Conservation (phyloP, 2,888 invertebrate genomes). For the Epirrita christyi region DNA sequence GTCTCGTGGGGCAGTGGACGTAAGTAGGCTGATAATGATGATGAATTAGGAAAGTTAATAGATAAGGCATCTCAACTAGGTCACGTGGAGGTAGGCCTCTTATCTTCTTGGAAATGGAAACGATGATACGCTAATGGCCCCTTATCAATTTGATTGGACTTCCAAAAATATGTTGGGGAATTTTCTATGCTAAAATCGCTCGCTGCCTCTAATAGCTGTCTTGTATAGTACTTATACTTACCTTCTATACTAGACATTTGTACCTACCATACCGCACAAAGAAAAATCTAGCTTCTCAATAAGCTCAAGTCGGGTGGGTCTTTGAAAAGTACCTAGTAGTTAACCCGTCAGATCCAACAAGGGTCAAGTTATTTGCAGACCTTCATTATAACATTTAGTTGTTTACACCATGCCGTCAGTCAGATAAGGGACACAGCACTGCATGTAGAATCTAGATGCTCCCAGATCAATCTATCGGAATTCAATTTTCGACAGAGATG, state of each 20-base stretch:
- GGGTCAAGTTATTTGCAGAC: constrained; percentile 51
- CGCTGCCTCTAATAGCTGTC: neutral
- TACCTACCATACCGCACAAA: no score
- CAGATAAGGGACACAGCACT: constrained; percentile 55
- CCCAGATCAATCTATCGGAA: constrained; percentile 44
- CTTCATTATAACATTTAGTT: constrained; percentile 57
- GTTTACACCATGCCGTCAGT: constrained; percentile 57
- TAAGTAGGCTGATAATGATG: no score
- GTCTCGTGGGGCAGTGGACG: no score
- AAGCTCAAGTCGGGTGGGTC: constrained; percentile 20
- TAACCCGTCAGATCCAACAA: constrained; percentile 43
- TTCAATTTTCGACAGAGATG: constrained; percentile 6
- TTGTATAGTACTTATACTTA: no score
- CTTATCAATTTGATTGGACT: constrained; percentile 19
- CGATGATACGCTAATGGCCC: constrained; percentile 31
- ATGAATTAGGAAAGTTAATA: no score
- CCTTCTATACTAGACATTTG: no score
- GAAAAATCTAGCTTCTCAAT: no score
- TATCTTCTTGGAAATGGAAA: constrained; percentile 11
- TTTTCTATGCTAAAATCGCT: neutral
- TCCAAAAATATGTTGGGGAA: neutral
- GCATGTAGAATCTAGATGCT: constrained; percentile 44
- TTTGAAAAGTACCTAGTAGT: constrained; percentile 50
- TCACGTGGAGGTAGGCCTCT: neutral
- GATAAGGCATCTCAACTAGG: no score